These are phyloP conservation scores for Polymixis flavicincta DNA, from an alignment of 2,888 invertebrate species.

Conservation along the genomic window DNA sequence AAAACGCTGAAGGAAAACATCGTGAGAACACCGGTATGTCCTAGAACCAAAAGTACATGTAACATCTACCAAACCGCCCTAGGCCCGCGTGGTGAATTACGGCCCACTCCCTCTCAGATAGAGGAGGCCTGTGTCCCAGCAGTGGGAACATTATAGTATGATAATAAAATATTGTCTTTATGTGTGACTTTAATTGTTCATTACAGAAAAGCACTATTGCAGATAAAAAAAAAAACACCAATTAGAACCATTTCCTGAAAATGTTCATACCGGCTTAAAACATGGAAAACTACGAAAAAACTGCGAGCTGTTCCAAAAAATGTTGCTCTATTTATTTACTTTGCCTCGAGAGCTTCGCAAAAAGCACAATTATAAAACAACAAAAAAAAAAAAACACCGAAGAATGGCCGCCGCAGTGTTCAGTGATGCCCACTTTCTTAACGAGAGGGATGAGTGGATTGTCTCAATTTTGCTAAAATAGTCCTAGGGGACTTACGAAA, in stretches of 20 bases:
- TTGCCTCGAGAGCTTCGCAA: slow-evolving; percentile 8
- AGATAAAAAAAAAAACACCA: not conserved
- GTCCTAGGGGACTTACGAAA: slow-evolving; percentile 31
- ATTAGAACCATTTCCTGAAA: not conserved
- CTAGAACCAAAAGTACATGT: too few species aligned
- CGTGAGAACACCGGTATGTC: too few species aligned
- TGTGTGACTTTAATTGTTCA: not conserved
- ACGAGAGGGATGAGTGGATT: slow-evolving; percentile 62
- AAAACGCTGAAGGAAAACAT: too few species aligned
- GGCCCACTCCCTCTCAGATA: too few species aligned
- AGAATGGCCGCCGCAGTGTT: slow-evolving; percentile 8
- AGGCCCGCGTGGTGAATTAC: too few species aligned
- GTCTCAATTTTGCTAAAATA: slow-evolving; percentile 65
- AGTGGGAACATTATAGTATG: too few species aligned
- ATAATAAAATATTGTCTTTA: too few species aligned
- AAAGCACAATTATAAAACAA: slow-evolving; percentile 29
- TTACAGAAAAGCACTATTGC: not conserved
- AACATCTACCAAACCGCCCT: too few species aligned
- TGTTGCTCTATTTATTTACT: slow-evolving; percentile 27
- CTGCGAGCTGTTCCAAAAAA: slow-evolving; percentile 8
- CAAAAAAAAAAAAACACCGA: not conserved
- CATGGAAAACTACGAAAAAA: not conserved
- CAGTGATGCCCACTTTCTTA: slow-evolving; percentile 31
- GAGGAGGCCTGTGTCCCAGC: too few species aligned
- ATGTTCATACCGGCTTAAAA: not conserved